Conservation (phyloP, 2,113 vertebrate genomes). For the Burhinus oedicnemus region DNA sequence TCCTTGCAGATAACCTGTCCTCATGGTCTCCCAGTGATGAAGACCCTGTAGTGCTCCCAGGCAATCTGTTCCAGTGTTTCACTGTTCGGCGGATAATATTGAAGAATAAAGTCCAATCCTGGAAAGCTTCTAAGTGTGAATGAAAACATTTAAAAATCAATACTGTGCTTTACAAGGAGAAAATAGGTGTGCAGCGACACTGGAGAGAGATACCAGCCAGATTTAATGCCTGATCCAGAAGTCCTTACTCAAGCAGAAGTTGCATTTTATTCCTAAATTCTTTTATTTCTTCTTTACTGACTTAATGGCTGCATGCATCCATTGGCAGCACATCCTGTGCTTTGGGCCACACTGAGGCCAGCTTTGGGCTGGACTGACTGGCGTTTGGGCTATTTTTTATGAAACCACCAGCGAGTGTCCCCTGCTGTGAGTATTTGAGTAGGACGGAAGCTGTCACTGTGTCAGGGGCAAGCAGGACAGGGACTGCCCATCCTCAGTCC, state of each 20-base stretch:
- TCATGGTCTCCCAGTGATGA: not conserved
- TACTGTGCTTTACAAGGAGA: conserved; percentile 52
- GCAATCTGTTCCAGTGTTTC: conserved; percentile 9
- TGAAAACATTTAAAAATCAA: conserved; percentile 56
- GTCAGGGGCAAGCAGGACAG: not conserved
- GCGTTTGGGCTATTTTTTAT: not conserved
- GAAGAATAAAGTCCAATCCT: conserved; percentile 45
- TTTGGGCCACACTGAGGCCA: not conserved
- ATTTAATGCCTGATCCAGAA: not conserved
- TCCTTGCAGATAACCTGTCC: not conserved
- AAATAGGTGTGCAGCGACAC: conserved; percentile 28
- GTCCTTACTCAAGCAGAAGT: conserved; percentile 25
- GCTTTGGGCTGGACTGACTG: not conserved
- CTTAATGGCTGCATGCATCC: not conserved
- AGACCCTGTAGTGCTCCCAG: not conserved
- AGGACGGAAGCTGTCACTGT: not conserved
- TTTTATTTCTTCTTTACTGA: conserved; percentile 29
- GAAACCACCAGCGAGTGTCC: not conserved
- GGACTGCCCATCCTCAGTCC: not conserved
- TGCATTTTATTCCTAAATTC: conserved; percentile 28
- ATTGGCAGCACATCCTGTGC: not conserved
- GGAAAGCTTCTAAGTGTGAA: conserved; percentile 52
- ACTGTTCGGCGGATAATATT: not conserved
- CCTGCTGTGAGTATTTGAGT: not conserved
- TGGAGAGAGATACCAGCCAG: not conserved